phyloP scores from a whole-genome alignment of 2,888 invertebrate species.

The Lithophane socia region DNA sequence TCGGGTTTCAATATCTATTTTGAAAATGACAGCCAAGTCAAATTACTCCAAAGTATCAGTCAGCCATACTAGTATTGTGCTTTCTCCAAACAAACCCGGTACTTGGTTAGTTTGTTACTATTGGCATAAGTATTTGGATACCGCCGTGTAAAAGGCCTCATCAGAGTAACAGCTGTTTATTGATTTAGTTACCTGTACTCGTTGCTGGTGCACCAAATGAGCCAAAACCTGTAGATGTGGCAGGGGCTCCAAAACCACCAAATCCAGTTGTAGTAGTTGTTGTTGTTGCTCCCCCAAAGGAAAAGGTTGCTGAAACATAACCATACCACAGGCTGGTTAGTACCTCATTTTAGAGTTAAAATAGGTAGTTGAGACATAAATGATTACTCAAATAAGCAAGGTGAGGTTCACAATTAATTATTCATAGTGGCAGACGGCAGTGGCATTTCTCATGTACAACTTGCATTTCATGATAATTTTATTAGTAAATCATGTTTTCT shows the following conservation, averaged over 20 bases:
- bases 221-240: constrained; percentile 75
- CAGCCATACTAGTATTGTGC: background rate
- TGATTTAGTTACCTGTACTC: constrained; percentile 37
- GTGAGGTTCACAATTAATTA: background rate
- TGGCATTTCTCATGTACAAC: background rate
- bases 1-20: background rate
- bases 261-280: constrained; percentile 87
- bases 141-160: no score
- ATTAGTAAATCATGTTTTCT: background rate
- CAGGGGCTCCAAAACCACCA: constrained; percentile 84
- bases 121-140: background rate
- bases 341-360: background rate
- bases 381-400: background rate
- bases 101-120: background rate
- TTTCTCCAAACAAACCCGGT: background rate
- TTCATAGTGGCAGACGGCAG: background rate
- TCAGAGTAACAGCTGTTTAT: background rate
- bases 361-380: background rate
- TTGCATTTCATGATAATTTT: background rate
- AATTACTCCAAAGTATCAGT: background rate
- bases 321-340: background rate
- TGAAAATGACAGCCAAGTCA: background rate
- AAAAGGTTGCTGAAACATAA: constrained; percentile 82
- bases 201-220: constrained; percentile 84
- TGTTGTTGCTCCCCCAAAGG: constrained; percentile 89